Conservation (phyloP, 2,888 invertebrate species). For the Scaptomyza polygonia region DNA sequence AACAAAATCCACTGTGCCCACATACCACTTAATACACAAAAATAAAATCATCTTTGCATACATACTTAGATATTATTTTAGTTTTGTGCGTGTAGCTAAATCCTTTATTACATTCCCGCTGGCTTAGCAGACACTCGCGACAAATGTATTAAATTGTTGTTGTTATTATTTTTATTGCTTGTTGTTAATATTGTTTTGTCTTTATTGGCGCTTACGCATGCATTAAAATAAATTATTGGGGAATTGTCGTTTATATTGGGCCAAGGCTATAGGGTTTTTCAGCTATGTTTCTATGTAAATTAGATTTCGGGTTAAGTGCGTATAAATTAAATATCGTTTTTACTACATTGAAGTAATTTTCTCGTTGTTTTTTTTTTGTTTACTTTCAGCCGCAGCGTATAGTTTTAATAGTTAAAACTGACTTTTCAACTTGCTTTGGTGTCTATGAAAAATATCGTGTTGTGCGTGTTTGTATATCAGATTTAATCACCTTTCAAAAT, state of each 20-base stretch:
- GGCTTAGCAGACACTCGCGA: slow-evolving; percentile 22
- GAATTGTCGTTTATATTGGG: slow-evolving; percentile 40
- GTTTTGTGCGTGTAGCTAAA: slow-evolving; percentile 39
- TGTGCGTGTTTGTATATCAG: slow-evolving; percentile 20
- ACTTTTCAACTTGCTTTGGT: slow-evolving; percentile 27
- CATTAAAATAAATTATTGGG: slow-evolving; percentile 55
- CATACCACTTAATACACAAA: background rate
- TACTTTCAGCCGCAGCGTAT: slow-evolving; percentile 45
- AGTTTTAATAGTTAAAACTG: slow-evolving; percentile 16
- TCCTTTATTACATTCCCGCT: slow-evolving; percentile 57
- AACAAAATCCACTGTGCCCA: background rate
- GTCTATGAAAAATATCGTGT: slow-evolving; percentile 41
- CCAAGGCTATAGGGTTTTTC: slow-evolving; percentile 35
- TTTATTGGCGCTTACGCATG: slow-evolving; percentile 51
- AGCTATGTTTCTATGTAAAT: slow-evolving; percentile 26
- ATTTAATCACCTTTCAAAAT: slow-evolving; percentile 14
- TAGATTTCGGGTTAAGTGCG: slow-evolving; percentile 16
- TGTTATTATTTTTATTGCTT: slow-evolving; percentile 15
- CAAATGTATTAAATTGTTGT: slow-evolving; percentile 41
- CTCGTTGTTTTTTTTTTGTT: slow-evolving; percentile 9
- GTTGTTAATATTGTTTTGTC: slow-evolving; percentile 11
- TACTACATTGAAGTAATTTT: background rate
- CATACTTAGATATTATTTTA: slow-evolving; percentile 17
- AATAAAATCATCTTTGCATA: background rate
- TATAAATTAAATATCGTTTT: slow-evolving; percentile 1